Percentiles rank a stretch among this genome's conserved stretches.
Evolutionary conservation across 2,797 vertebrate species (phyloP).

Genomic region (Rhabdophis nuchalis): DNA sequence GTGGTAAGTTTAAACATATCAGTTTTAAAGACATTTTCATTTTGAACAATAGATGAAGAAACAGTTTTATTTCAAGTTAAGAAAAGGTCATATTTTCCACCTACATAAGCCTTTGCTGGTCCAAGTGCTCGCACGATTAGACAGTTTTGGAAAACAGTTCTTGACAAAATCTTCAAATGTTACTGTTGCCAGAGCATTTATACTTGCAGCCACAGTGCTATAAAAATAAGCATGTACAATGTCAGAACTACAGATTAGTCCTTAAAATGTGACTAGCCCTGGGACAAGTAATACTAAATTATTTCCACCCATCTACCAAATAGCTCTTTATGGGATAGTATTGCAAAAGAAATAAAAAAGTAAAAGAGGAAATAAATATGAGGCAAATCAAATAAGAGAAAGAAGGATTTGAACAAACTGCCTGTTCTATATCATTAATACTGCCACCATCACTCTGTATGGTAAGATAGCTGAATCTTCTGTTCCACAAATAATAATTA

Average conservation of each 20-base stretch:
- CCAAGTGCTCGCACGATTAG: slow-evolving; percentile 73
- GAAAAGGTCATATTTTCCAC: slow-evolving; percentile 41
- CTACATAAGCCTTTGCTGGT: slow-evolving; percentile 84
- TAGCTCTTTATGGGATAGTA: neutral
- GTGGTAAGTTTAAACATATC: neutral
- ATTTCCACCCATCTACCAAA: neutral
- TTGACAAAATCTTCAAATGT: slow-evolving; percentile 84
- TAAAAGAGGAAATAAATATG: neutral
- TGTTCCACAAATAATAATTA: neutral
- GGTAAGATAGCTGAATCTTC: neutral
- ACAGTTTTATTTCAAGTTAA: neutral
- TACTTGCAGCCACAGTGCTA: slow-evolving; percentile 82
- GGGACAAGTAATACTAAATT: neutral
- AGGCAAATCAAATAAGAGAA: neutral
- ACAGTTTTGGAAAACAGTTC: slow-evolving; percentile 71
- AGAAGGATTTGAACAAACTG: neutral
- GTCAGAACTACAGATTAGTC: neutral
- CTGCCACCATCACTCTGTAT: neutral
- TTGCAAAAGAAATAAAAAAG: neutral
- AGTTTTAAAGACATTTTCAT: neutral
- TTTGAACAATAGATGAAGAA: neutral
- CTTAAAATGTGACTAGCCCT: neutral
- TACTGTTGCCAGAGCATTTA: slow-evolving; percentile 84
- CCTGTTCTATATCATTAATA: neutral
- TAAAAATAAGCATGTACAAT: slow-evolving; percentile 12